phyloP scores from a whole-genome alignment of 2,888 invertebrate species.

The Drosophila algonquin region DNA sequence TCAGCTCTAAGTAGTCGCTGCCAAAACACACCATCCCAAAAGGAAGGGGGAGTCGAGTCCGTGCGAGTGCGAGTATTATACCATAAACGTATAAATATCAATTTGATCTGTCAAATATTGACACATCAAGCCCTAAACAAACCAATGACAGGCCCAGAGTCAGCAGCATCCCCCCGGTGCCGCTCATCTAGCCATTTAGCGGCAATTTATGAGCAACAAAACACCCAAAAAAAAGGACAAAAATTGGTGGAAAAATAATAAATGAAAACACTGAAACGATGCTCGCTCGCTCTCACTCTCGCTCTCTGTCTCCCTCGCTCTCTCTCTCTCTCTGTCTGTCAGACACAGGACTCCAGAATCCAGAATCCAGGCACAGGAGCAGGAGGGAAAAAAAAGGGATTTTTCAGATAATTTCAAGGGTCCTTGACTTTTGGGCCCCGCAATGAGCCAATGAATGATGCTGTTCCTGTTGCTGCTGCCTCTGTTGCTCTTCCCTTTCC shows the following conservation, averaged over 20 bases:
- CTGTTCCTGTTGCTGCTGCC: constrained; percentile 13
- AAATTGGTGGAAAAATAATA: constrained; percentile 71
- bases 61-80: constrained; percentile 33
- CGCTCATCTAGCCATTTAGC: constrained; percentile 63
- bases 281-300: not conserved
- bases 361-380: constrained; percentile 2
- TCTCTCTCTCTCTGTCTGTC: not conserved
- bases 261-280: constrained; percentile 58
- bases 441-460: constrained; percentile 32
- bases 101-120: constrained; percentile 82
- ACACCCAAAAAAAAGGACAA: constrained; percentile 66
- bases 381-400: constrained; percentile 50
- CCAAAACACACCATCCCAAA: constrained; percentile 48
- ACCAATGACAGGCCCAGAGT: constrained; percentile 79
- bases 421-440: constrained; percentile 80
- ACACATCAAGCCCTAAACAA: constrained; percentile 82
- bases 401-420: constrained; percentile 82
- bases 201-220: constrained; percentile 78
- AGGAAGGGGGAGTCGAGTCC: constrained; percentile 9
- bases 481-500: constrained; percentile 22
- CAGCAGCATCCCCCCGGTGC: constrained; percentile 39
- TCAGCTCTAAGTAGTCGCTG: constrained; percentile 58
- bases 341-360: not conserved
- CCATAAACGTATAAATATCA: constrained; percentile 75
- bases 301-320: not conserved